phyloP scores from a whole-genome alignment of 1,140 invertebrate genomes.

The Cherax destructor region DNA sequence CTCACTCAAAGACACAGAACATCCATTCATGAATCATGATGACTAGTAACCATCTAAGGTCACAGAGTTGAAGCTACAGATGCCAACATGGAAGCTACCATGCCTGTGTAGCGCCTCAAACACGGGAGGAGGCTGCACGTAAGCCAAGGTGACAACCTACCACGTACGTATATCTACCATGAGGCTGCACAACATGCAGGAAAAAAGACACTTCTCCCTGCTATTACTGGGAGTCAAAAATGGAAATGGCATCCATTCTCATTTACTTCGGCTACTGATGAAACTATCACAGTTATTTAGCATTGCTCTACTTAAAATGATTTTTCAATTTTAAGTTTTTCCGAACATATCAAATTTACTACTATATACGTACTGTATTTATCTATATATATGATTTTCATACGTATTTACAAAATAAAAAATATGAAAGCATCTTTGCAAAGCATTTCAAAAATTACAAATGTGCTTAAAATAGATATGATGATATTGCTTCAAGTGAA shows the following conservation, averaged over 20 bases:
- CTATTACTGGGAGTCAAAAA: conserved; percentile 11
- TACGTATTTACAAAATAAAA: conserved; percentile 65
- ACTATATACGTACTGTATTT: conserved; percentile 3
- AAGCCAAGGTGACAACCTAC: conserved; percentile 20
- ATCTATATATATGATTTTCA: conserved; percentile 49
- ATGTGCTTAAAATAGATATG: conserved; percentile 63
- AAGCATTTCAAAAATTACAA: conserved; percentile 63
- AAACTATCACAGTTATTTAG: conserved; percentile 63
- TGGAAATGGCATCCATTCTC: conserved; percentile 19
- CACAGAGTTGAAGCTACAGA: background rate
- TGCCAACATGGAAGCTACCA: background rate
- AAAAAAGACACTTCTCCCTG: conserved; percentile 46
- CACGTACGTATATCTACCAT: conserved; percentile 32
- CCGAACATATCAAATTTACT: conserved; percentile 38
- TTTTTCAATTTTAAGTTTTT: conserved; percentile 43
- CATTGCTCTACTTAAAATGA: conserved; percentile 57
- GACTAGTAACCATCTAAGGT: background rate
- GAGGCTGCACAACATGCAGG: conserved; percentile 25
- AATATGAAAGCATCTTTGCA: conserved; percentile 62
- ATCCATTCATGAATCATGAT: background rate
- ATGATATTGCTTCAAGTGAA: conserved; percentile 58
- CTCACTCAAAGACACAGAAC: background rate
- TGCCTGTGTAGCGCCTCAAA: background rate
- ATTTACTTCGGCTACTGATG: conserved; percentile 34
- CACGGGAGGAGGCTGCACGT: conserved; percentile 8